These are phyloP conservation scores for Cosmorhoe ocellata DNA, from an alignment of 2,888 invertebrate species.

Conservation along the genomic window DNA sequence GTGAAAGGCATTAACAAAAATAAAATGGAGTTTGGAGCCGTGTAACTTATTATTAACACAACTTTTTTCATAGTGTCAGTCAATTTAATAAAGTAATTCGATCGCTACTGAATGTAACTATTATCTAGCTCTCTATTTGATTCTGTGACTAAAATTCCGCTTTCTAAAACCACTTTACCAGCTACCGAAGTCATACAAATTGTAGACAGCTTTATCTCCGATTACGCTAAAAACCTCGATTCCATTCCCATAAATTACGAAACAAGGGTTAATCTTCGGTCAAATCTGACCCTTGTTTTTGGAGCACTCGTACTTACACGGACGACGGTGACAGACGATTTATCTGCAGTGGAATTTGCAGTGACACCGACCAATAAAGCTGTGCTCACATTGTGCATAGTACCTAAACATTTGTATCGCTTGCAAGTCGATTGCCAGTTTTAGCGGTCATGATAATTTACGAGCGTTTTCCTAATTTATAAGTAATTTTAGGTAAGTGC, in stretches of 20 bases:
- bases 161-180: not conserved
- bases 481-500: too few species aligned
- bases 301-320: conserved; percentile 25
- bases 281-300: conserved; percentile 41
- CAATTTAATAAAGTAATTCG: too few species aligned
- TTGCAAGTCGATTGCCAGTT: too few species aligned
- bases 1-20: too few species aligned
- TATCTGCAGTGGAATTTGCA: conserved; percentile 35
- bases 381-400: not conserved
- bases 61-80: too few species aligned
- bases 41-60: too few species aligned
- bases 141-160: not conserved
- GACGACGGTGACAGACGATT: conserved; percentile 38
- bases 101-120: too few species aligned
- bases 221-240: conserved; percentile 37
- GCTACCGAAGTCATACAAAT: not conserved
- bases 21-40: too few species aligned
- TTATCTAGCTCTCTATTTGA: too few species aligned
- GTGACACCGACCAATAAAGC: conserved; percentile 29
- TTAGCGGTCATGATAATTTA: too few species aligned
- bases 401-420: not conserved
- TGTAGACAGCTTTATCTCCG: conserved; percentile 9
- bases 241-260: conserved; percentile 40
- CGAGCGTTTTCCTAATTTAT: too few species aligned
- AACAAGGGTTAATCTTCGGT: conserved; percentile 47